Evolutionary conservation across 2,888 invertebrate genomes (phyloP).

Genomic region (Eupithecia centaureata): DNA sequence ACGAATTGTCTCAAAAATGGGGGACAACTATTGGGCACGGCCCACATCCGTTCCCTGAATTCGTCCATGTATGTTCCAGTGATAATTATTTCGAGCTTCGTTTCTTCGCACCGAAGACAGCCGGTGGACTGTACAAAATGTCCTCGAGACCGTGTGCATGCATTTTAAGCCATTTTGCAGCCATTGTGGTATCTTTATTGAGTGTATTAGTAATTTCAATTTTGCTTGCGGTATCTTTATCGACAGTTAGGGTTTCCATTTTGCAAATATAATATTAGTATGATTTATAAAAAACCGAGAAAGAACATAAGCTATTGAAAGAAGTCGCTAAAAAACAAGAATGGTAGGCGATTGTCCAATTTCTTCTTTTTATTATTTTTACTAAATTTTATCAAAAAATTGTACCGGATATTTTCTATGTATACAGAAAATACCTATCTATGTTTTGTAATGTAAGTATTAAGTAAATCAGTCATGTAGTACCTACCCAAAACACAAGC

Average conservation of each 20-base stretch:
- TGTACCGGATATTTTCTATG: no score
- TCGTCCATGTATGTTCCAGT: slow-evolving; percentile 15
- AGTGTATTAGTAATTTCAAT: slow-evolving; percentile 24
- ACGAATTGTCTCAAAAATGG: no score
- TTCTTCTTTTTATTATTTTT: no score
- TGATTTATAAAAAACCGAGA: no score
- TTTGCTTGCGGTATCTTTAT: slow-evolving; percentile 19
- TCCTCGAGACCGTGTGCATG: slow-evolving; percentile 13
- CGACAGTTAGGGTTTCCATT: not conserved
- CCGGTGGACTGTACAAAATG: slow-evolving; percentile 23
- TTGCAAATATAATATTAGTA: not conserved
- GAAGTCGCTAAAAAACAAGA: no score
- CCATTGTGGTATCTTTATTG: slow-evolving; percentile 22
- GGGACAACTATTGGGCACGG: not conserved
- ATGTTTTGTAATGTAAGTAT: no score
- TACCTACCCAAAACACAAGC: no score
- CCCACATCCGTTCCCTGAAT: not conserved
- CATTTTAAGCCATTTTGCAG: slow-evolving; percentile 21
- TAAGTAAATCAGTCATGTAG: no score
- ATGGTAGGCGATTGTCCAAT: no score
- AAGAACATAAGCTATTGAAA: no score
- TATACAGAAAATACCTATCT: no score
- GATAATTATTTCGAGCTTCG: slow-evolving; percentile 28
- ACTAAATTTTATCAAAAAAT: no score
- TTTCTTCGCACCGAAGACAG: slow-evolving; percentile 24